These are phyloP conservation scores for Asobara japonica DNA, from an alignment of 1,140 invertebrate genomes.

Conservation along the genomic window DNA sequence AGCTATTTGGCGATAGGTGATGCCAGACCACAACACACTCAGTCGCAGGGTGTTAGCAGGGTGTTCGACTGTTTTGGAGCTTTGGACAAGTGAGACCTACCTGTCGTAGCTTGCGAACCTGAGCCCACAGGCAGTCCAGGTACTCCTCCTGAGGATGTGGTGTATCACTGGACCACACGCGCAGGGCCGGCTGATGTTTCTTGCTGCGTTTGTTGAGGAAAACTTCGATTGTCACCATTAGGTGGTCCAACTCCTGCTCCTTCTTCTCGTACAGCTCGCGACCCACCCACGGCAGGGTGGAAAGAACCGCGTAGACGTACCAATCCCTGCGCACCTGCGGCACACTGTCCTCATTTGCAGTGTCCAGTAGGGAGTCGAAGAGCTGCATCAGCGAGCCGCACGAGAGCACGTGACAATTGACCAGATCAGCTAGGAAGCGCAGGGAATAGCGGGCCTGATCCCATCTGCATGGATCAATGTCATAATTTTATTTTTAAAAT, in stretches of 20 bases:
- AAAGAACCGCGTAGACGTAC: constrained; percentile 92
- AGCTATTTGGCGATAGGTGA: too few species aligned
- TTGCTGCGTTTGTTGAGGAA: constrained; percentile 94
- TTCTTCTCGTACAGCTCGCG: constrained; percentile 97
- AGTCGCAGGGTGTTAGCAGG: too few species aligned
- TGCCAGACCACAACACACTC: too few species aligned
- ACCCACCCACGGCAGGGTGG: constrained; percentile 95
- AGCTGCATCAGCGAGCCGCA: constrained; percentile 91
- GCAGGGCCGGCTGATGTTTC: constrained; percentile 88
- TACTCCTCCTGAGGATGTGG: constrained; percentile 99
- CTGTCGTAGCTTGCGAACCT: constrained; percentile 90
- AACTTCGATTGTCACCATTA: constrained; percentile 92
- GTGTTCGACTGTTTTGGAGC: too few species aligned
- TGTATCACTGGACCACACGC: constrained; percentile 91
- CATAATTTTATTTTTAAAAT: too few species aligned
- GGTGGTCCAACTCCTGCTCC: constrained; percentile 90
- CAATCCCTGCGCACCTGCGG: constrained; percentile 92
- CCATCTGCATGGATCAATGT: constrained; percentile 88
- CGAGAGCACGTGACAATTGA: constrained; percentile 97
- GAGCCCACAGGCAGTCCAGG: constrained; percentile 96
- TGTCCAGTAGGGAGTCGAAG: constrained; percentile 93
- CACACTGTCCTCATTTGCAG: constrained; percentile 92
- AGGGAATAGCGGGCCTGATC: constrained; percentile 88
- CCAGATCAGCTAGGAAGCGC: constrained; percentile 93
- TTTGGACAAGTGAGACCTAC: too few species aligned